These are phyloP conservation scores for Gastracanthus pulcherrimus DNA, from an alignment of 2,888 invertebrate species.

Conservation along the genomic window DNA sequence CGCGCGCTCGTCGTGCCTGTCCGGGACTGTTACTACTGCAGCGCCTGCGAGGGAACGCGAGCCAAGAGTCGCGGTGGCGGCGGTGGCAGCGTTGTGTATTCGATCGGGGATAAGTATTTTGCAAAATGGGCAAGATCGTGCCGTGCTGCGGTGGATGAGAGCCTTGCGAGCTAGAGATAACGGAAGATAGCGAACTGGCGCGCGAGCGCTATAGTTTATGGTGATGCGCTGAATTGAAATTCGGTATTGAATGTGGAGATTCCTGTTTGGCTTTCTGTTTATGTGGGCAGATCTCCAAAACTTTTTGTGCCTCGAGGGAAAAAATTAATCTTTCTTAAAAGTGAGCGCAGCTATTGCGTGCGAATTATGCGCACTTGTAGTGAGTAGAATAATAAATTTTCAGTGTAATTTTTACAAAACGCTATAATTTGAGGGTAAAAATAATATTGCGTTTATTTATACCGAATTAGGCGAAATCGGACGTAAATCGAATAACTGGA, in stretches of 20 bases:
- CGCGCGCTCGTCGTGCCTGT: slow-evolving; percentile 23
- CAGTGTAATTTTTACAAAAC: no score
- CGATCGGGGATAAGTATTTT: slow-evolving; percentile 13
- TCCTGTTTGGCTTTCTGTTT: background rate
- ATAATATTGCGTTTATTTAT: no score
- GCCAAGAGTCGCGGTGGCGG: slow-evolving; percentile 1
- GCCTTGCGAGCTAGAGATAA: background rate
- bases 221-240: background rate
- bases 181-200: slow-evolving; percentile 17
- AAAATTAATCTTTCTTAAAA: no score
- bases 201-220: background rate
- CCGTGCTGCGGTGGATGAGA: background rate
- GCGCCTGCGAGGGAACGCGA: background rate
- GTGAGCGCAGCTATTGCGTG: no score
- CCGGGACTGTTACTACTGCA: slow-evolving; percentile 46
- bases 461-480: no score
- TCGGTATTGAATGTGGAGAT: background rate
- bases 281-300: no score
- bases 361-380: no score
- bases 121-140: slow-evolving; percentile 19
- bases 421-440: no score
- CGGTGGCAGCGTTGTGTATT: background rate
- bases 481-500: no score
- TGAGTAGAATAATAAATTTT: no score
- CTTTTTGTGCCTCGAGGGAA: no score